Conservation (phyloP, 1,140 invertebrate genomes). For the Cydia pomonella region DNA sequence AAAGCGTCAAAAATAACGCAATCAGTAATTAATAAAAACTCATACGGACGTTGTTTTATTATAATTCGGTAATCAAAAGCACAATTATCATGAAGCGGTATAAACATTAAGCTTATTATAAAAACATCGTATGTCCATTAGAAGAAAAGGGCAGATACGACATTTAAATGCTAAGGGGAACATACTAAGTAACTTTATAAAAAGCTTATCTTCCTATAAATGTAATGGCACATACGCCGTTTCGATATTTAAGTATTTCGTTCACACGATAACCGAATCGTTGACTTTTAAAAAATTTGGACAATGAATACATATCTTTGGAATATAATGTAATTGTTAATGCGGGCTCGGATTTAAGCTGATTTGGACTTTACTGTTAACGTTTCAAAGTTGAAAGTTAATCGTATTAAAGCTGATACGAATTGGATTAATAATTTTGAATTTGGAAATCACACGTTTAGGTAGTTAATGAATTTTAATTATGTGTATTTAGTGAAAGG, state of each 20-base stretch:
- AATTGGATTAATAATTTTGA: constrained; percentile 12
- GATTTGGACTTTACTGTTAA: background rate
- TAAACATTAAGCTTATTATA: constrained; percentile 1
- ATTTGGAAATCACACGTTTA: constrained; percentile 6
- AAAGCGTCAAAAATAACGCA: constrained; percentile 17
- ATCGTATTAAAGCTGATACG: background rate
- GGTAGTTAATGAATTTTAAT: background rate
- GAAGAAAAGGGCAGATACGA: background rate
- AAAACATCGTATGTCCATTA: background rate
- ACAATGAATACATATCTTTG: constrained; percentile 19
- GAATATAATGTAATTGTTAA: constrained; percentile 7
- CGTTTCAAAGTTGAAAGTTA: background rate
- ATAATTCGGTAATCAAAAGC: constrained; percentile 22
- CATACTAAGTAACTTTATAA: background rate
- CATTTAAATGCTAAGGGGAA: background rate
- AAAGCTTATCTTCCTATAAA: background rate
- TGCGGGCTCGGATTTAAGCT: background rate
- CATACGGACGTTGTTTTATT: constrained; percentile 28
- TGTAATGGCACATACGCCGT: background rate
- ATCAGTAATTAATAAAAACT: constrained; percentile 10
- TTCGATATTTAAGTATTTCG: background rate
- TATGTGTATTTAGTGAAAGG: constrained; percentile 8
- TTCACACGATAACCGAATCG: constrained; percentile 25
- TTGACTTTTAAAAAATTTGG: constrained; percentile 12
- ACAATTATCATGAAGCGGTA: constrained; percentile 14